Evolutionary conservation across 2,888 invertebrate species (phyloP), one percentile per base, ranked within the genome.

Genomic region (Dermolepida albohirtum): DNA sequence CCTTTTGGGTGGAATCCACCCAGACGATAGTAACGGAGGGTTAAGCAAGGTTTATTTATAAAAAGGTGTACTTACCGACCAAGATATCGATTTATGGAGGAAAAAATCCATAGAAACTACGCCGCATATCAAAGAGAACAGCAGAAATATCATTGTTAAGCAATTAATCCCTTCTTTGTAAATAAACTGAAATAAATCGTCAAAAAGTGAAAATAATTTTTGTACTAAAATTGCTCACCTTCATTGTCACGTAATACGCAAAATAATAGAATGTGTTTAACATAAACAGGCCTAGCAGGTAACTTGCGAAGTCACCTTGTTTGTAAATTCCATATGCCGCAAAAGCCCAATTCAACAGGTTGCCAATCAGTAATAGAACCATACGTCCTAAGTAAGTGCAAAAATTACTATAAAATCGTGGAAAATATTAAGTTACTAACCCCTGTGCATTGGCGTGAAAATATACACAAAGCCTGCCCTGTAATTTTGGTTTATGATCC

Each of bases 191-290:
- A 83, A 83, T 17, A 47, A 16, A 34, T 41, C 4, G 6, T 34
- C 6, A 34, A 34, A 34, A 34, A 34, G 10, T 34, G 34, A 8
- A 8, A 8, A 34, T 5, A 1, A 34, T 34, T 2, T 34, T 34
- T 34, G 6, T 7, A 34, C 6, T 7, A 34, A 34, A 6, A 8
- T 6, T 34, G 2, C n/a, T 1, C 83, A 91, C 90, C 87, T 96
- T 96, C 92, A 95, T 94, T 5, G 88, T 80, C 50, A 95, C 89
- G 81, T 96, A 96, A 82, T 93, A 94, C 65, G 89, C 81, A 11
- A 90, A 89, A 82, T 96, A 95, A 5, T 95, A 84, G 69, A 94
- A 84, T 27, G 95, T 88, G 83, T 96, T 96, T 2, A 90, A 89
- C 87, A 96, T 92, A 74, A 96, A 89, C 29, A 96, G 88, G 1